Evolutionary conservation across 2,888 invertebrate species (phyloP).

Genomic region (Acrocyrtus sp.): DNA sequence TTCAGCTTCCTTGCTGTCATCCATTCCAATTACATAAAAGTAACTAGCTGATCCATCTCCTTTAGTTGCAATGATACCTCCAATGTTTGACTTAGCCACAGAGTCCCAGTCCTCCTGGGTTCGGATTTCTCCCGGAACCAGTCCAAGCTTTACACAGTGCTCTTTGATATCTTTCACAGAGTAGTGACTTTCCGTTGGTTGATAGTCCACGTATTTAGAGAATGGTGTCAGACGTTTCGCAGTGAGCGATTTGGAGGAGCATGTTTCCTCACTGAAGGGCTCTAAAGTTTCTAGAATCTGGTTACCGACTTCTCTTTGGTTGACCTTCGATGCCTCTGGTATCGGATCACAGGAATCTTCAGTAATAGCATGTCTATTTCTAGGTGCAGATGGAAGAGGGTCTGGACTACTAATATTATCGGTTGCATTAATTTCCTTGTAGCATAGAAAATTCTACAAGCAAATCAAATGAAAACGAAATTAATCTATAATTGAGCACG

Average conservation of each 20-base stretch:
- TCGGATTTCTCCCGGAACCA: slow-evolving; percentile 25
- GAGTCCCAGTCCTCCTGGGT: slow-evolving; percentile 28
- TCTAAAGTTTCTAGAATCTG: not conserved
- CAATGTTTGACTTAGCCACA: slow-evolving; percentile 20
- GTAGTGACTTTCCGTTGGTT: not conserved
- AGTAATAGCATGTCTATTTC: not conserved
- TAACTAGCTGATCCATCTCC: not conserved
- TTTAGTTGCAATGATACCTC: not conserved
- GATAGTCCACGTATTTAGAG: slow-evolving; percentile 30
- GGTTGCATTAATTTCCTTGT: not conserved
- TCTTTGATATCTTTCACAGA: slow-evolving; percentile 23
- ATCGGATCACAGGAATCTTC: not conserved
- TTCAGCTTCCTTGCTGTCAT: slow-evolving; percentile 14
- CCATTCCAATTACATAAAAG: slow-evolving; percentile 40
- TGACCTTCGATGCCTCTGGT: not conserved
- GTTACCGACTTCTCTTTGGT: not conserved
- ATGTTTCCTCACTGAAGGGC: slow-evolving; percentile 12
- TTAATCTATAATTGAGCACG: not conserved
- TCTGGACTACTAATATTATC: not conserved
- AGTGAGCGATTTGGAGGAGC: slow-evolving; percentile 8
- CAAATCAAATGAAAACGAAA: not conserved
- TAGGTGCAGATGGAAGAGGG: not conserved
- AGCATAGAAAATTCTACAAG: not conserved
- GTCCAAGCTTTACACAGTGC: slow-evolving; percentile 17
- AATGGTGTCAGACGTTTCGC: slow-evolving; percentile 8